Evolutionary conservation across 2,888 invertebrate species (phyloP).

Genomic region (Bellardia bayeri): DNA sequence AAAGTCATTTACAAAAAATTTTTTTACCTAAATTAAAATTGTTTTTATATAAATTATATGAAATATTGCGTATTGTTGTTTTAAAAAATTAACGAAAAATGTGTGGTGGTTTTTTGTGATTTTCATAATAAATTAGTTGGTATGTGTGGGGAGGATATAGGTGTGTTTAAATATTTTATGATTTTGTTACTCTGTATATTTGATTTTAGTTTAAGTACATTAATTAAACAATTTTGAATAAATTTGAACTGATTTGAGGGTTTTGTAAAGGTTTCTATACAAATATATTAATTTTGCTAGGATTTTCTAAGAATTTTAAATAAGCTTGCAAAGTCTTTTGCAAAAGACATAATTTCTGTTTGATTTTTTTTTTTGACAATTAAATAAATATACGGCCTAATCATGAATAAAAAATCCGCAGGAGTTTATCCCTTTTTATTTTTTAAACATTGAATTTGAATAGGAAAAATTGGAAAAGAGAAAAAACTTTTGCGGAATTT

Average conservation of each 20-base stretch:
- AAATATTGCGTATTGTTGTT: conserved; percentile 67
- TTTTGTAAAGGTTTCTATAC: no score
- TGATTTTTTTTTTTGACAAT: no score
- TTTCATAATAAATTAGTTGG: conserved; percentile 5
- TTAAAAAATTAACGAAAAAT: conserved; percentile 65
- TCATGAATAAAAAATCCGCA: no score
- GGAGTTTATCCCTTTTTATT: no score
- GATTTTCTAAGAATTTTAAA: no score
- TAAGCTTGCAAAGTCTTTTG: no score
- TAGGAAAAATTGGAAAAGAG: no score
- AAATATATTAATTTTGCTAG: no score
- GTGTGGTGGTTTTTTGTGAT: conserved; percentile 8
- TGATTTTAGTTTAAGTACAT: conserved; percentile 57
- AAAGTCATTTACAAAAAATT: conserved; percentile 68
- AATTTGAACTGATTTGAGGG: neutral
- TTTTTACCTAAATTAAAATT: conserved; percentile 54
- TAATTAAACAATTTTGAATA: conserved; percentile 31
- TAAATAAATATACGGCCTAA: no score
- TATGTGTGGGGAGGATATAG: neutral
- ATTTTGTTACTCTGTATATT: conserved; percentile 7
- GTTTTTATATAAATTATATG: conserved; percentile 65
- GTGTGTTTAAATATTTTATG: neutral
- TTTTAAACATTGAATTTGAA: no score
- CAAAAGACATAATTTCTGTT: no score
- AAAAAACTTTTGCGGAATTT: no score